Evolutionary conservation across 2,113 vertebrate genomes (phyloP), one percentile per base, ranked within the genome.

Genomic region (Echinops telfairi): DNA sequence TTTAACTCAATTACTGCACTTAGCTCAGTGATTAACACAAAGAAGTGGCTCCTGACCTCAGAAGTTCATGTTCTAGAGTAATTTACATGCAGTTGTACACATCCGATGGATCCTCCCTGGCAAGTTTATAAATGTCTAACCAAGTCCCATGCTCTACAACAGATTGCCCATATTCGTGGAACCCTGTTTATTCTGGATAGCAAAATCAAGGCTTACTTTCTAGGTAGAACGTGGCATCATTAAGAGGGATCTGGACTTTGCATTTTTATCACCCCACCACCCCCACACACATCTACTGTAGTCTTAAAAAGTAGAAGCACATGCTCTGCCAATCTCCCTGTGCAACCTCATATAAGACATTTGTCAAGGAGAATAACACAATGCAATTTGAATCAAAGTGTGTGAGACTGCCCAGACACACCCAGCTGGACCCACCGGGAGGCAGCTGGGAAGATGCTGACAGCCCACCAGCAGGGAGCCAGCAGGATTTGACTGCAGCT

Each of bases 291-390:
- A 73, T 95, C 73, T 95, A 85, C 62, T 94, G 23, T 66, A 71
- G 40, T 76, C 68, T 96, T 85, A 70, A 86, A 62, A 97, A 97
- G 83, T 43, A 92, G 86, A 96, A 95, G 92, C 87, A 95, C 81
- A 92, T 90, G 92, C 64, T 93, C 82, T 57, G 27, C 71, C 62
- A 76, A 16, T 60, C 43, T n/a, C 60, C 29, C 17, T 57, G 33
- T 36, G 89, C 68, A n/a, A 83, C 81, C 36, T 60, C 53, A 92
- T 43, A 86, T 93, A 83, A 91, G 82, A 94, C 89, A 79, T 17
- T 29, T 86, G 80, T 85, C 62, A 87, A 89, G 78, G 29, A 94
- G 75, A 88, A 96, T 43, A 89, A 82, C 91, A 96, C 68, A 89
- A 75, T 87, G 68, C 77, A 96, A 27, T 94, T 86, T 76, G 78